phyloP scores from a whole-genome alignment of 2,888 invertebrate genomes.

The Diarsia rubi region DNA sequence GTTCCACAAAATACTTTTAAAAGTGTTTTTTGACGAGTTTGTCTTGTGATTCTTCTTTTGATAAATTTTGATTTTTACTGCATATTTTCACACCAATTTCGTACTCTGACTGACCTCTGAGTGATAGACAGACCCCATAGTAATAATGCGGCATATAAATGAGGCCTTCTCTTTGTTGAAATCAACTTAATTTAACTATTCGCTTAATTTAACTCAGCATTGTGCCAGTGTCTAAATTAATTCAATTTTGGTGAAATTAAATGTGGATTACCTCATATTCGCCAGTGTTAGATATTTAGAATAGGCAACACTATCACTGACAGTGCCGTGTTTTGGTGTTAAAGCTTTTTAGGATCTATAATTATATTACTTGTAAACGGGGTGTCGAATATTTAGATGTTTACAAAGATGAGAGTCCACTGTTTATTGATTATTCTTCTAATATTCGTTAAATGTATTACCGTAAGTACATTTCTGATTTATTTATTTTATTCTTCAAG shows the following conservation, averaged over 20 bases:
- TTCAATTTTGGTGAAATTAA: neutral
- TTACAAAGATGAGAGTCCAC: neutral
- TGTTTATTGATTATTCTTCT: neutral
- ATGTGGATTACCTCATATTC: neutral
- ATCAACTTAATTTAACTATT: neutral
- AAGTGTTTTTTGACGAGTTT: neutral
- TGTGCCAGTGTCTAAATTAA: slow-evolving; percentile 4
- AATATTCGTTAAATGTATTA: slow-evolving; percentile 15
- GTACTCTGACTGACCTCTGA: neutral
- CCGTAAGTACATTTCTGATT: slow-evolving; percentile 25
- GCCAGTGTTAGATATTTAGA: neutral
- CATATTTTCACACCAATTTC: neutral
- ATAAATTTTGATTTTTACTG: neutral
- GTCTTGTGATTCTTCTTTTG: neutral
- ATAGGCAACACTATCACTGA: neutral
- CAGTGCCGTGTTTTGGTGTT: neutral
- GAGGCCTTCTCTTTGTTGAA: neutral
- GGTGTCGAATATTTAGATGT: neutral
- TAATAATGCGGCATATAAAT: neutral
- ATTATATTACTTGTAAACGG: neutral
- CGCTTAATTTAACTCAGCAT: neutral
- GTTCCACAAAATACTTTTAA: neutral
- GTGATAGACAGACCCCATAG: neutral
- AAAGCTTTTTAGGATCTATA: neutral
- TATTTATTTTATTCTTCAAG: neutral